Conservation (phyloP, 2,113 vertebrate genomes). For the Thinocorus orbignyianus region DNA sequence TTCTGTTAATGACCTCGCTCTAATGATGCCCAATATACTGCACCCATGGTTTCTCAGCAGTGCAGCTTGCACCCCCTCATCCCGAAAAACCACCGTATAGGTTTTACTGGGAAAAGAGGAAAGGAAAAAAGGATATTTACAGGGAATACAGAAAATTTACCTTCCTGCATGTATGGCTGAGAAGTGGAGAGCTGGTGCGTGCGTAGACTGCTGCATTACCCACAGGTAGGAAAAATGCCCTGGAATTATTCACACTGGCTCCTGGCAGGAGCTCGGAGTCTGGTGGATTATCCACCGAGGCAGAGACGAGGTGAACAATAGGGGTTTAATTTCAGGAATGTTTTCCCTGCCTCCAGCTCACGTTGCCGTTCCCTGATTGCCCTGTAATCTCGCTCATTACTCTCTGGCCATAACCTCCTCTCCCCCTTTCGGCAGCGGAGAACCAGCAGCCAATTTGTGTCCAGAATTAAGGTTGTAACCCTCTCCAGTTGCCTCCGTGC, state of each 20-base stretch:
- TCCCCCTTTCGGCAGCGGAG: neutral
- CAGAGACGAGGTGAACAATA: neutral
- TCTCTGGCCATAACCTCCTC: neutral
- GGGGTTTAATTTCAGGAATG: slow-evolving; percentile 32
- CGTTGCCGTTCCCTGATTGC: neutral
- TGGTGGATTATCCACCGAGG: neutral
- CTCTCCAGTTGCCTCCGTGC: neutral
- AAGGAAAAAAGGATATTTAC: neutral
- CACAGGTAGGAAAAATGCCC: neutral
- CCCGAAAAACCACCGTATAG: neutral
- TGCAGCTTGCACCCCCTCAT: neutral
- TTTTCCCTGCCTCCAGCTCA: slow-evolving; percentile 22
- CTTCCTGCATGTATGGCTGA: neutral
- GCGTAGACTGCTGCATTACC: neutral
- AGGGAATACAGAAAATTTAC: neutral
- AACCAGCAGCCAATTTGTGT: slow-evolving; percentile 40
- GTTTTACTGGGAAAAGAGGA: neutral
- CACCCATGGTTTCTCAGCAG: neutral
- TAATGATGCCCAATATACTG: neutral
- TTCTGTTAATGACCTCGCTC: neutral
- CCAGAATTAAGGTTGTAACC: slow-evolving; percentile 59
- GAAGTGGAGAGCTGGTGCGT: rapidly evolving
- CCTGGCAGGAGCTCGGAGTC: slow-evolving; percentile 1
- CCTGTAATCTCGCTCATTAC: slow-evolving; percentile 1
- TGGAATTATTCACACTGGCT: slow-evolving; percentile 5